These are phyloP conservation scores for Elymnias hypermnestra DNA, from an alignment of 1,140 invertebrate genomes.

Conservation along the genomic window DNA sequence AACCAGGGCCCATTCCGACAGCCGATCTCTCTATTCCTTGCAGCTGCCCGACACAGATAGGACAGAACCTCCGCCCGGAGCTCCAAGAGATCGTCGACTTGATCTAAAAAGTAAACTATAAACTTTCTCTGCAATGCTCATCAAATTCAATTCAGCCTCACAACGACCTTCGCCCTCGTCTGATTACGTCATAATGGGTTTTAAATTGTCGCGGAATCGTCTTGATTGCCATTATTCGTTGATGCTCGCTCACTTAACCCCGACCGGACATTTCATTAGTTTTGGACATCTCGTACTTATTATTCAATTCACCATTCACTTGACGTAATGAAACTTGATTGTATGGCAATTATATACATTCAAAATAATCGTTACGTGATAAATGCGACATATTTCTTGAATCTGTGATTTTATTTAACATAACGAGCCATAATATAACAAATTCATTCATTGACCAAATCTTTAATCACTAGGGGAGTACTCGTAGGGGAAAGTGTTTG, in stretches of 20 bases:
- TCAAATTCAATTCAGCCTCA: not conserved
- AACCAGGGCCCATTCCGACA: too few species aligned
- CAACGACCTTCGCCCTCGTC: slow-evolving; percentile 37
- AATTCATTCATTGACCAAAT: too few species aligned
- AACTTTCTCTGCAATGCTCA: slow-evolving; percentile 10
- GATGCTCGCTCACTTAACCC: slow-evolving; percentile 22
- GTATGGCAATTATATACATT: not conserved
- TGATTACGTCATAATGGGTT: slow-evolving; percentile 56
- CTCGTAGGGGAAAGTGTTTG: too few species aligned
- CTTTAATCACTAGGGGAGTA: too few species aligned
- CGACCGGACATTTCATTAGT: slow-evolving; percentile 32
- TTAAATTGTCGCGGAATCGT: slow-evolving; percentile 47
- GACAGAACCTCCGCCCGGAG: too few species aligned
- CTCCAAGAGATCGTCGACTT: too few species aligned
- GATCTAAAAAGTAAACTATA: not conserved
- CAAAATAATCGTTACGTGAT: not conserved
- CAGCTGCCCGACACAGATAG: too few species aligned
- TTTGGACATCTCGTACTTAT: slow-evolving; percentile 27
- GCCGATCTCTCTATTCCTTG: too few species aligned
- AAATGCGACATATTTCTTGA: not conserved
- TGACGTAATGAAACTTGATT: slow-evolving; percentile 12
- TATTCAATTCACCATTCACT: slow-evolving; percentile 28
- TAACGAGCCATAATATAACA: too few species aligned
- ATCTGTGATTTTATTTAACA: too few species aligned
- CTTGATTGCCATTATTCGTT: slow-evolving; percentile 40